Percentiles rank a stretch among this genome's conserved stretches.
Evolutionary conservation across 2,797 vertebrate genomes (phyloP).

Genomic region (Scolopax bukidnonensis): DNA sequence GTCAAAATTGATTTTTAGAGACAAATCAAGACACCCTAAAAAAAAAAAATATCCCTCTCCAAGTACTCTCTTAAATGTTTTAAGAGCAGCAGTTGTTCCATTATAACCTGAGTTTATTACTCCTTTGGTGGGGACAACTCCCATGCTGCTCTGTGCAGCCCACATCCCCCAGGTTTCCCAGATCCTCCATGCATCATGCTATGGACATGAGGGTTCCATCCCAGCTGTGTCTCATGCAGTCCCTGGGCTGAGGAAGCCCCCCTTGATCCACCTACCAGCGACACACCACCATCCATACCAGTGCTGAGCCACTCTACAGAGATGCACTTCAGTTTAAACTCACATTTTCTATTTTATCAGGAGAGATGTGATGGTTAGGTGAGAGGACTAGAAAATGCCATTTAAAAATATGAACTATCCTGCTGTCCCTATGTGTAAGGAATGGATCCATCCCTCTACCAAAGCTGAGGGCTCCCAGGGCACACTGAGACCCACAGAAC

Average conservation of each 20-base stretch:
- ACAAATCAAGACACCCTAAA: conserved; percentile 6
- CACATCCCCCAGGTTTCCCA: accelerated
- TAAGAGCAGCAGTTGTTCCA: neutral
- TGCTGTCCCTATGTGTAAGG: neutral
- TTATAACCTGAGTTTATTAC: neutral
- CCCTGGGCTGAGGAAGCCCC: neutral
- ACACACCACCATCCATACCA: accelerated
- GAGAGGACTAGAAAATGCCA: neutral
- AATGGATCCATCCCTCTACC: neutral
- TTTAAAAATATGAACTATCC: neutral
- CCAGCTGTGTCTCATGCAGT: neutral
- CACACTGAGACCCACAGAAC: accelerated
- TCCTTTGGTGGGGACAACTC: neutral
- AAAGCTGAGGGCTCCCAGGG: accelerated
- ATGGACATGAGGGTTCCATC: neutral
- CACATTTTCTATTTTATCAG: neutral
- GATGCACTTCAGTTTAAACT: neutral
- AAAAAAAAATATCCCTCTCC: neutral
- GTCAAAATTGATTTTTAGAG: conserved; percentile 28
- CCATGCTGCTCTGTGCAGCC: accelerated
- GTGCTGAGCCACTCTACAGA: neutral
- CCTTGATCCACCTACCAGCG: accelerated
- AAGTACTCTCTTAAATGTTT: neutral
- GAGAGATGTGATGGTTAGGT: neutral
- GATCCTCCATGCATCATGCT: neutral